phyloP scores from a whole-genome alignment of 2,113 vertebrate genomes.

The Rhegmatorhina hoffmannsi region DNA sequence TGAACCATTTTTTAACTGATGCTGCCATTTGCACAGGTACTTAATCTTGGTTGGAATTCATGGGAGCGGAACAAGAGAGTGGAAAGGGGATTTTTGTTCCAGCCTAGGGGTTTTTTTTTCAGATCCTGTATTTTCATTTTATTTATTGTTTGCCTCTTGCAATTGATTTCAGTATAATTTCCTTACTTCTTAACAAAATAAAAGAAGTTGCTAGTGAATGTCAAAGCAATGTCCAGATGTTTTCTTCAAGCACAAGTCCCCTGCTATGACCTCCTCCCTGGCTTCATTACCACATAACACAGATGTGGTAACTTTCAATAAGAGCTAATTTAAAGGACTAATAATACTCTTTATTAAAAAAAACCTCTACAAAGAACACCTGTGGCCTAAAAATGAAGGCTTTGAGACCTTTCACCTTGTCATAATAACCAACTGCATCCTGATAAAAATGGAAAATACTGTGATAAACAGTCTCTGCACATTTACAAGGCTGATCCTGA shows the following conservation, averaged over 20 bases:
- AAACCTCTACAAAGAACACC: slow-evolving; percentile 57
- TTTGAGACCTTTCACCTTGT: slow-evolving; percentile 62
- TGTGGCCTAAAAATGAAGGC: slow-evolving; percentile 62
- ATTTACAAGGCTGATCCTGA: slow-evolving; percentile 17
- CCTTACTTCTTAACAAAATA: slow-evolving; percentile 61
- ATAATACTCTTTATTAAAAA: slow-evolving; percentile 71
- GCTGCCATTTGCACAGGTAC: background rate
- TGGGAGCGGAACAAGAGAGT: background rate
- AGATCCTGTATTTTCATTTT: slow-evolving; percentile 38
- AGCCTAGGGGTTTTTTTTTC: background rate
- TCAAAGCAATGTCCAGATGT: slow-evolving; percentile 52
- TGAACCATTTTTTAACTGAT: background rate
- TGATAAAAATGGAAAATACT: slow-evolving; percentile 55
- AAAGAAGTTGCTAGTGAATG: slow-evolving; percentile 66
- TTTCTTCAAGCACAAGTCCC: slow-evolving; percentile 62
- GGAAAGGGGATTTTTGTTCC: background rate
- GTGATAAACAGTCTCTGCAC: slow-evolving; percentile 41
- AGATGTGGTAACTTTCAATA: slow-evolving; percentile 63
- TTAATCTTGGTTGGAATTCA: background rate
- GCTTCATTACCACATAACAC: slow-evolving; percentile 61
- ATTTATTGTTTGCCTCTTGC: slow-evolving; percentile 48
- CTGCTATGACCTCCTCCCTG: slow-evolving; percentile 49
- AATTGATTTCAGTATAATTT: slow-evolving; percentile 55
- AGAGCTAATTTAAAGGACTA: slow-evolving; percentile 71
- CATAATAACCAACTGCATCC: slow-evolving; percentile 64